Percentiles rank a stretch among this genome's conserved stretches.
phyloP scores from a whole-genome alignment of 2,113 vertebrate species.

The Emberiza fucata region DNA sequence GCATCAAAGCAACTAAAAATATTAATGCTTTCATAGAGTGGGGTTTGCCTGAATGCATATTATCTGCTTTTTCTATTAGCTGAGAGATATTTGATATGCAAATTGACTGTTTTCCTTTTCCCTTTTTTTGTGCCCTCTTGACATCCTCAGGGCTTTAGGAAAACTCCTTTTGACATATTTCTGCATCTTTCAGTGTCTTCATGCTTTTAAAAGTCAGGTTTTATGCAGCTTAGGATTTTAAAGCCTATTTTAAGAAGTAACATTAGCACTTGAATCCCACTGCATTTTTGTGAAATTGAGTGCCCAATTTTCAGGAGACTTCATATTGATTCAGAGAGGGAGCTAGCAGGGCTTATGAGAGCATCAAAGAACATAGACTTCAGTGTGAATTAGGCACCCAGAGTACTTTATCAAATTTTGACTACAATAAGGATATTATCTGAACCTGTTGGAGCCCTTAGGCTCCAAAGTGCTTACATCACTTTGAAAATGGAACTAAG shows the following conservation, averaged over 20 bases:
- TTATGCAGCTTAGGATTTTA: background rate
- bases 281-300: background rate
- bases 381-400: conserved; percentile 1
- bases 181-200: background rate
- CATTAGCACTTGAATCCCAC: background rate
- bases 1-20: background rate
- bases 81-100: background rate
- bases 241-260: background rate
- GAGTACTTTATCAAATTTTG: conserved; percentile 3
- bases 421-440: conserved; percentile 10
- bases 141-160: background rate
- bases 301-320: conserved; percentile 21
- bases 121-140: background rate
- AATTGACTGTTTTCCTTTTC: background rate
- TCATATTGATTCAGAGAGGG: background rate
- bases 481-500: conserved; percentile 42
- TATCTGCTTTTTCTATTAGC: background rate
- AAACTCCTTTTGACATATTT: background rate
- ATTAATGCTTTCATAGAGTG: background rate
- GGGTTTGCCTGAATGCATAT: background rate
- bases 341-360: background rate
- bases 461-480: background rate
- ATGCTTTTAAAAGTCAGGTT: background rate
- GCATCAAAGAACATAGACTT: background rate
- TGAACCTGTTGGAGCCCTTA: background rate